phyloP scores from a whole-genome alignment of 2,797 vertebrate genomes.

The Menidia menidia region DNA sequence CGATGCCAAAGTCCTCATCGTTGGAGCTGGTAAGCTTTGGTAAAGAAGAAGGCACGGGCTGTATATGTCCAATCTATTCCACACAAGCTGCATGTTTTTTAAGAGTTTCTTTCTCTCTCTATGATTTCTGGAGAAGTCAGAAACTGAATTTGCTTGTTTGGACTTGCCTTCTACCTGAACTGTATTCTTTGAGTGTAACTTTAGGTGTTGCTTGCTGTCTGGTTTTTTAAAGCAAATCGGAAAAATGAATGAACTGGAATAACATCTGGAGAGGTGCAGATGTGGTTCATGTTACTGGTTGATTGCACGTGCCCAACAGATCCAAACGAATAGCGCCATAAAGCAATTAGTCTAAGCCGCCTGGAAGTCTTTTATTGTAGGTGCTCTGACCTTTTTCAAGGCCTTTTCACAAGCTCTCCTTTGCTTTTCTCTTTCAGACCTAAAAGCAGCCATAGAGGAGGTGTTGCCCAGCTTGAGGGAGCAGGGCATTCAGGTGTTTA shows the following conservation, averaged over 20 bases:
- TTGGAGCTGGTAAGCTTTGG: constrained; percentile 79
- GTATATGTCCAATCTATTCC: too few species aligned
- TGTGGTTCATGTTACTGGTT: not conserved
- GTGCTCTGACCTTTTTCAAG: not conserved
- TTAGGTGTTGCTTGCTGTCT: not conserved
- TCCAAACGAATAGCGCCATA: too few species aligned
- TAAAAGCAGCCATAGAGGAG: constrained; percentile 84
- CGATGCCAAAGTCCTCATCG: constrained; percentile 83
- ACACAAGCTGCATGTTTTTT: too few species aligned
- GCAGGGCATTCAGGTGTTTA: constrained; percentile 79
- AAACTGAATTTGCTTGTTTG: too few species aligned
- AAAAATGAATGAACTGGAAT: not conserved
- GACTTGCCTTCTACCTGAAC: too few species aligned
- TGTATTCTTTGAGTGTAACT: too few species aligned
- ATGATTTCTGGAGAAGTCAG: too few species aligned
- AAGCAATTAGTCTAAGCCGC: too few species aligned
- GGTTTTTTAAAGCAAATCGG: not conserved
- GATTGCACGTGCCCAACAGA: not conserved
- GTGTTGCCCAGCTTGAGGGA: constrained; percentile 83
- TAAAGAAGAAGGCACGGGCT: not conserved
- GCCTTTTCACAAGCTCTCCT: not conserved
- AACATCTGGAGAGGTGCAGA: not conserved
- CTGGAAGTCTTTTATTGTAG: not conserved
- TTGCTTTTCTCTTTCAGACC: constrained; percentile 66
- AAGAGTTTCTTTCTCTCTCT: not conserved